A percentile compares a stretch with the other conserved stretches of the same genome.
These are phyloP conservation scores for Harpalus rufipes DNA, from an alignment of 2,888 invertebrate species.

Conservation along the genomic window DNA sequence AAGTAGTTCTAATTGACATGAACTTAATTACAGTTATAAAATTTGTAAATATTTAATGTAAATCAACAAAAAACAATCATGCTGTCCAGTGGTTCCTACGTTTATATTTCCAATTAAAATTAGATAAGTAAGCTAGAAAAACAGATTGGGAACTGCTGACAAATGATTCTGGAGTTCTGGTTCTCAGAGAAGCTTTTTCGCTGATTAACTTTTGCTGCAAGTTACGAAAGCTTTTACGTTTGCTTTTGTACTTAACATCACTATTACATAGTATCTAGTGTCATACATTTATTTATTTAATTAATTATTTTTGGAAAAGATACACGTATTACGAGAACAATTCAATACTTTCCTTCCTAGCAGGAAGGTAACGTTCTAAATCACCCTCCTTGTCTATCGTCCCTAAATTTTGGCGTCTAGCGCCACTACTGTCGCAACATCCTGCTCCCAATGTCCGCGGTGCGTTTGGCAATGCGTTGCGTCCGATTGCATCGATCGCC, in stretches of 20 bases:
- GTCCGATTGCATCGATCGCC: conserved; percentile 46
- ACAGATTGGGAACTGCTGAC: conserved; percentile 31
- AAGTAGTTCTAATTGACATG: background rate
- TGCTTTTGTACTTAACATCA: conserved; percentile 20
- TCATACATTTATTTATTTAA: conserved; percentile 32
- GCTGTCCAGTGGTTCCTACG: too few species aligned
- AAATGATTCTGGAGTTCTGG: conserved; percentile 12
- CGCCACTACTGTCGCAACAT: background rate
- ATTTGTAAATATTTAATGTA: background rate
- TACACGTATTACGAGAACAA: background rate
- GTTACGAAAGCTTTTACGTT: conserved; percentile 13
- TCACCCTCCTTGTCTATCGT: too few species aligned
- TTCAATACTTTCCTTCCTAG: too few species aligned
- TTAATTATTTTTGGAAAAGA: background rate
- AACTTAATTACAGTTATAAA: conserved; percentile 3
- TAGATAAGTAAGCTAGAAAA: background rate
- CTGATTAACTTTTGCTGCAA: conserved; percentile 30
- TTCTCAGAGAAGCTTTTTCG: conserved; percentile 46
- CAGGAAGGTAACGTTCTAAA: too few species aligned
- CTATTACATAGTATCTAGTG: background rate
- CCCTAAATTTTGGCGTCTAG: too few species aligned
- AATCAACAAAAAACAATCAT: background rate
- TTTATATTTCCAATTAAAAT: background rate
- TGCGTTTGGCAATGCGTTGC: conserved; percentile 23
- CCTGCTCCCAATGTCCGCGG: background rate